These are phyloP conservation scores for Ginglymostoma cirratum DNA, from an alignment of 2,113 vertebrate species.

Conservation along the genomic window DNA sequence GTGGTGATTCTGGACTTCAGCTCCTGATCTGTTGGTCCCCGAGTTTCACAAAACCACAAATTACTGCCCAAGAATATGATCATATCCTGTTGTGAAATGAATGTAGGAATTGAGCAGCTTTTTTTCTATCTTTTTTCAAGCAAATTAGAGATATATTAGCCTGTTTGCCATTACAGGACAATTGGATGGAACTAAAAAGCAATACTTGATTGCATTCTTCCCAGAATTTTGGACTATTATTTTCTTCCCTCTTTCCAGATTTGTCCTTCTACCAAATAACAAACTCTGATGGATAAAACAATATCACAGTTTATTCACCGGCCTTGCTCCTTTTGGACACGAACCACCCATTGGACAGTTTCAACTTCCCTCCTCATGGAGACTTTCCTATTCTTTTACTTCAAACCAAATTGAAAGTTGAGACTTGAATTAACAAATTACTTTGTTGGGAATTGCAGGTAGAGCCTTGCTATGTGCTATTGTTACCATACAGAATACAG, in stretches of 20 bases:
- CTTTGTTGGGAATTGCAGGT: not conserved
- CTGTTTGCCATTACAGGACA: not conserved
- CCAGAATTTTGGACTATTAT: not conserved
- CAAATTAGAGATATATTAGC: not conserved
- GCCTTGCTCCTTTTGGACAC: not conserved
- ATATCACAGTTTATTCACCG: too few relatives aligned
- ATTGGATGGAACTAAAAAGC: not conserved
- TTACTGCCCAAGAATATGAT: not conserved
- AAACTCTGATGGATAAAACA: too few relatives aligned
- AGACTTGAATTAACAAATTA: not conserved
- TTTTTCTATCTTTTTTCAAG: not conserved
- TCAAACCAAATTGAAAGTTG: not conserved
- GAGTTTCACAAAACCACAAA: not conserved
- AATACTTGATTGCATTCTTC: not conserved
- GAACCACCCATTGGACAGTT: not conserved
- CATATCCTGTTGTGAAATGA: not conserved
- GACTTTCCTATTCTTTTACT: not conserved
- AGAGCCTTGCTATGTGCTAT: not conserved
- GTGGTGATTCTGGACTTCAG: not conserved
- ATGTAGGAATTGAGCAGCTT: not conserved
- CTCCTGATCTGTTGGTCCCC: not conserved
- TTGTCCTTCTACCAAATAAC: not conserved
- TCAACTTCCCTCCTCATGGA: too few relatives aligned
- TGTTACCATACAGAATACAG: too few relatives aligned
- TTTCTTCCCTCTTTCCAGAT: not conserved